Base-by-base conservation (phyloP, 2,888 invertebrate genomes). In the Rapana venosa region DNA sequence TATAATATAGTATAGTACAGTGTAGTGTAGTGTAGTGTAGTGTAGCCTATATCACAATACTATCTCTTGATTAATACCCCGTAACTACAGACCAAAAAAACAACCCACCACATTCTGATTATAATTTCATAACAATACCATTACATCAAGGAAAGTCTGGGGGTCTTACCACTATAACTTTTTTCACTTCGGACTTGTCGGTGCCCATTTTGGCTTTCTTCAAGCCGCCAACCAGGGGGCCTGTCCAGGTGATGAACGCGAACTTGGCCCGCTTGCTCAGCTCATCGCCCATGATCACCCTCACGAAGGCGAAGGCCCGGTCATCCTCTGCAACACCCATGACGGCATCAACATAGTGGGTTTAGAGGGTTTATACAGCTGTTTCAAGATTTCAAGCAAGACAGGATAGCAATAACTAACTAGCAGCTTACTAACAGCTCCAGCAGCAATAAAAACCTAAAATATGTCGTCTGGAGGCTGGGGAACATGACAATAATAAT, bases 251-350 rank as follows among this genome's bases (percentile, higher is more conserved):
- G 91, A 98, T 96, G 93, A 98, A 97, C 93, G 97, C 97, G 96
- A 98, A 98, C 96, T 98, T 98, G 96, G 97, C 97, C 95, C 98
- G 97, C 96, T 97, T 98, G 91, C 98, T 98, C 97, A 98, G 97
- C 96, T 98, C 98, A 94, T 98, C 98, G 87, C 98, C 98, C 96
- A 97, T 95, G 47, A 92, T 92, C 97, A 96, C 93, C 77, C 96
- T 94, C 35, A 98, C 97, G 96, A 97, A 98, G 91, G 97, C 98
- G 94, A 98, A 98, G 0, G 97, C 97, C 87, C 98, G 97, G 92
- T 98, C 97, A 93, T 97, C 97, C 92, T 98, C 98, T 96, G 93
- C 32, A 92, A 93, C 79, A 90, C 86, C n/a, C n/a, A n/a, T n/a
- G n/a, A n/a, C n/a, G n/a, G 13, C 66, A 66, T 26, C 66, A 66